A percentile compares a stretch with the other conserved stretches of the same genome.
These are phyloP conservation scores for Epicampocera succincta DNA, from an alignment of 2,888 invertebrate genomes.

Conservation along the genomic window DNA sequence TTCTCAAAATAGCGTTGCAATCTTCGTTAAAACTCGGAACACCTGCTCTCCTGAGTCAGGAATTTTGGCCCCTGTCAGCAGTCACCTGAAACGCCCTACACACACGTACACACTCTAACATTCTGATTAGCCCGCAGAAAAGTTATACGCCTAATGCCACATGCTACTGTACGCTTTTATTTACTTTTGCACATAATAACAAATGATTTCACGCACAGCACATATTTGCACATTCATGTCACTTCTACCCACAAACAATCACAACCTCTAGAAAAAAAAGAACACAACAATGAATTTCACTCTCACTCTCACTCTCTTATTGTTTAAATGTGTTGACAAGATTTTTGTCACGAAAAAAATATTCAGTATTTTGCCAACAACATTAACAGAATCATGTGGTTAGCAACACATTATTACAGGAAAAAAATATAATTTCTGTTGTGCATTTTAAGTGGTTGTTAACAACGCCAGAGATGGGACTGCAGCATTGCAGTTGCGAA, in stretches of 20 bases:
- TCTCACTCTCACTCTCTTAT: constrained; percentile 13
- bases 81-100: too few species aligned
- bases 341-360: background rate
- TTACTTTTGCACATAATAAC: constrained; percentile 3
- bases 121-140: too few species aligned
- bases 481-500: too few species aligned
- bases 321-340: constrained; percentile 26
- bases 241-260: constrained; percentile 37
- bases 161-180: background rate
- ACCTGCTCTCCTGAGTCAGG: too few species aligned
- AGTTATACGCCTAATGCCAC: too few species aligned
- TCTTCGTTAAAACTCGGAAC: too few species aligned
- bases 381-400: background rate
- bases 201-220: background rate
- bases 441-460: too few species aligned
- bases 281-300: constrained; percentile 10
- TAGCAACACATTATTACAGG: background rate
- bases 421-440: background rate
- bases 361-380: background rate
- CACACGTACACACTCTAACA: too few species aligned
- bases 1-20: too few species aligned
- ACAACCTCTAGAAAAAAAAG: constrained; percentile 38
- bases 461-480: too few species aligned
- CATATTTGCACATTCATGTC: background rate
- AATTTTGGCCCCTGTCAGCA: too few species aligned